Conservation (phyloP, 2,797 vertebrate genomes). For the Myiothlypis chrysogaster region DNA sequence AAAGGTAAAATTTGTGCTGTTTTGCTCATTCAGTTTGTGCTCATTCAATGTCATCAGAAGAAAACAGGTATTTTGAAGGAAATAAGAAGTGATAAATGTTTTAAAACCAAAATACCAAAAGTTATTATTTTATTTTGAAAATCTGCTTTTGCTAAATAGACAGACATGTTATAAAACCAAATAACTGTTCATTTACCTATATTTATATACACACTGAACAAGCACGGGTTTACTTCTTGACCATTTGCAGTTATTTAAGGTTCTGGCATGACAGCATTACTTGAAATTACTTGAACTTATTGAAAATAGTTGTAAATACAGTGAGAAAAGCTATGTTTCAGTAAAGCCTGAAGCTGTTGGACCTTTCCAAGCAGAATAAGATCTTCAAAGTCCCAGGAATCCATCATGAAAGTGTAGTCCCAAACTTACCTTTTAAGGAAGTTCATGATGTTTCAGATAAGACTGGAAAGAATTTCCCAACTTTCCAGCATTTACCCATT, state of each 20-base stretch:
- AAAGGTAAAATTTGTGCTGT: neutral
- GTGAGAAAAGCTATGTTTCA: neutral
- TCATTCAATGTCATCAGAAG: neutral
- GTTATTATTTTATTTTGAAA: neutral
- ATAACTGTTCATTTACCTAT: neutral
- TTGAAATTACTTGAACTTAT: neutral
- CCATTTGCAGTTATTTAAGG: neutral
- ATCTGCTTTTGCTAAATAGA: neutral
- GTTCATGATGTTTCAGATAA: neutral
- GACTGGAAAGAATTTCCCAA: neutral
- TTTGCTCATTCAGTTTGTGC: neutral
- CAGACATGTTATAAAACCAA: neutral
- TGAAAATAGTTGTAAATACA: neutral
- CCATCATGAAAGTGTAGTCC: neutral
- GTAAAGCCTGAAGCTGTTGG: neutral
- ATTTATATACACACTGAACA: neutral
- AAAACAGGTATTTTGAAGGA: neutral
- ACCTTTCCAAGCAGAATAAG: neutral
- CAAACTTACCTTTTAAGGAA: conserved; percentile 17
- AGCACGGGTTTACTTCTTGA: neutral
- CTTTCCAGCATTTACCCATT: neutral
- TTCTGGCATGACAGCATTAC: neutral
- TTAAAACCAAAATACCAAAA: neutral
- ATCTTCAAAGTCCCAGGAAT: neutral
- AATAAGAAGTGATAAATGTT: neutral